phyloP scores from a whole-genome alignment of 2,113 vertebrate genomes.

The Lasiurus borealis region DNA sequence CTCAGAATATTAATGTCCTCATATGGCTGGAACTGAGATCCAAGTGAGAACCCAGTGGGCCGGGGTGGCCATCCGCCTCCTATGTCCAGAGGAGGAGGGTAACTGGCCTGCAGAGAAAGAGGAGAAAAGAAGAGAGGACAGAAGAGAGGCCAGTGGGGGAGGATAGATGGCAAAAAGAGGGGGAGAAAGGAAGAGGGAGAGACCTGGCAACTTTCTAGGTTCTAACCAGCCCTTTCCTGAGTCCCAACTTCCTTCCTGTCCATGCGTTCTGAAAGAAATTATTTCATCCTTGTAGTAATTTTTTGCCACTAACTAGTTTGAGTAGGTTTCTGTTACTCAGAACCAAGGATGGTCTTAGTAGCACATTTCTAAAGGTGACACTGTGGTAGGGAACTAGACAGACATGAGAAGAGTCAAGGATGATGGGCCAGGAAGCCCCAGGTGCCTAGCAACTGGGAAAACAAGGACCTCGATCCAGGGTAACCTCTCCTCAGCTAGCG shows the following conservation, averaged over 20 bases:
- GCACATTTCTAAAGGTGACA: not conserved
- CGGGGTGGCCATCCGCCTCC: fast-evolving
- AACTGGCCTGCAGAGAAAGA: not conserved
- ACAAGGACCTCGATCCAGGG: too few relatives aligned
- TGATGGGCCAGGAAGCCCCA: too few relatives aligned
- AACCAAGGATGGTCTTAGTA: not conserved
- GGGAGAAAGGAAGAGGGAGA: not conserved
- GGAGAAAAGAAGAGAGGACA: too few relatives aligned
- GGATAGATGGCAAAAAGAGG: not conserved
- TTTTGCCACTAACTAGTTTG: not conserved
- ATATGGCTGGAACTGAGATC: not conserved
- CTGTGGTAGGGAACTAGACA: too few relatives aligned
- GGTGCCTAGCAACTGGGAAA: too few relatives aligned
- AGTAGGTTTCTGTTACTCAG: not conserved
- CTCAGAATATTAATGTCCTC: not conserved
- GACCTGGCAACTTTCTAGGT: not conserved
- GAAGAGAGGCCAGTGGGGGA: not conserved
- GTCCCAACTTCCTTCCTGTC: not conserved
- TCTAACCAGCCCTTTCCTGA: not conserved
- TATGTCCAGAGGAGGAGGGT: not conserved
- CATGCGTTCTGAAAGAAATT: not conserved
- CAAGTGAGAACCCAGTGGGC: not conserved
- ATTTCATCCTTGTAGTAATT: not conserved
- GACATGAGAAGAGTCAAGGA: too few relatives aligned
- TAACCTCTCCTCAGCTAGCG: too few relatives aligned